Evolutionary conservation across 2,888 invertebrate genomes (phyloP).

Genomic region (Cryptocheilus praepositus): DNA sequence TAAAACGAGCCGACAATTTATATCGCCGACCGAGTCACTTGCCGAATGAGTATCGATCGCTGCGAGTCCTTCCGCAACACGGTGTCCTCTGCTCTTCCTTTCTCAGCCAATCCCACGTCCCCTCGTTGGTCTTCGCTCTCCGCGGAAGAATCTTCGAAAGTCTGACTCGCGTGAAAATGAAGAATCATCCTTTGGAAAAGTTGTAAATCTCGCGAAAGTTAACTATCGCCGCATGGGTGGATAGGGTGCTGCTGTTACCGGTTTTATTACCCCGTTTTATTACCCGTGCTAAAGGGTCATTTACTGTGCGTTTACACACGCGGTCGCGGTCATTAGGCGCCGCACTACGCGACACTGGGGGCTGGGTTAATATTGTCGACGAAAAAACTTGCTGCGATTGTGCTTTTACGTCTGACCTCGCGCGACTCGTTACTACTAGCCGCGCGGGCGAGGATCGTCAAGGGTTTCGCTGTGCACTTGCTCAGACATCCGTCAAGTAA

Average conservation of each 20-base stretch:
- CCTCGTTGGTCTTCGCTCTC: slow-evolving; percentile 13
- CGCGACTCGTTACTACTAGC: not conserved
- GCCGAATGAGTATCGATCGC: too few relatives aligned
- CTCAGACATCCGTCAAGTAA: too few relatives aligned
- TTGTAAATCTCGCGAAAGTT: slow-evolving; percentile 46
- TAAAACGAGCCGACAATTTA: too few relatives aligned
- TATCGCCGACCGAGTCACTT: not conserved
- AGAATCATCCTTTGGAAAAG: slow-evolving; percentile 33
- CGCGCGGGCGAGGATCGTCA: not conserved
- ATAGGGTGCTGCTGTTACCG: slow-evolving; percentile 30
- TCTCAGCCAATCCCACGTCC: not conserved
- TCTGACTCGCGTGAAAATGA: slow-evolving; percentile 32
- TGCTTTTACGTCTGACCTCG: slow-evolving; percentile 34
- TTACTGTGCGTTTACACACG: slow-evolving; percentile 27
- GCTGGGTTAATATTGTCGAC: slow-evolving; percentile 23
- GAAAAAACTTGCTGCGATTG: slow-evolving; percentile 21
- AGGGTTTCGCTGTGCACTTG: too few relatives aligned
- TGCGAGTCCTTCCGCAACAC: too few relatives aligned
- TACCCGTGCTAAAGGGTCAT: slow-evolving; percentile 22
- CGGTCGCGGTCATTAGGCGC: slow-evolving; percentile 26
- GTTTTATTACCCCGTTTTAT: slow-evolving; percentile 44
- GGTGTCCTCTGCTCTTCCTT: too few relatives aligned
- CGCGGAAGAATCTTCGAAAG: slow-evolving; percentile 22
- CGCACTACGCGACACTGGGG: slow-evolving; percentile 21
- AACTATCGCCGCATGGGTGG: slow-evolving; percentile 37